phyloP scores from a whole-genome alignment of 2,797 vertebrate species.

The Brachyalestes nurse region DNA sequence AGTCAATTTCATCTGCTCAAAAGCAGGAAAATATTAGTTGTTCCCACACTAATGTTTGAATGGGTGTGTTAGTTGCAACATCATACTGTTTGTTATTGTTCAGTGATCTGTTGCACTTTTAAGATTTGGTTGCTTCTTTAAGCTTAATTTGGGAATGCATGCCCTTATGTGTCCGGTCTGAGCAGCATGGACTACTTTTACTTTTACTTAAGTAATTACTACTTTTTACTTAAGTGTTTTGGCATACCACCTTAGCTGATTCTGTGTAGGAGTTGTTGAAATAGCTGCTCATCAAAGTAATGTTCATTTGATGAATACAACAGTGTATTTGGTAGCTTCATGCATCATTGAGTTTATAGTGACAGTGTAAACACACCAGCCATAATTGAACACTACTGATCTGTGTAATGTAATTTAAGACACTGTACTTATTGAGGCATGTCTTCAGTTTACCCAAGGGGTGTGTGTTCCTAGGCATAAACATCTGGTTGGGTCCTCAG shows the following conservation, averaged over 20 bases:
- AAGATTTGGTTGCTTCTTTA: too few species aligned
- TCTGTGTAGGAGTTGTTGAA: neutral
- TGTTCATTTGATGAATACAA: neutral
- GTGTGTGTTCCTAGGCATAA: conserved; percentile 13
- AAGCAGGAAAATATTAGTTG: too few species aligned
- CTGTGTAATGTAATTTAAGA: conserved; percentile 24
- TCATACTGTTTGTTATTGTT: too few species aligned
- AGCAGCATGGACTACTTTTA: neutral
- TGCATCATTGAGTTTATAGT: neutral
- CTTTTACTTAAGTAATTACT: neutral
- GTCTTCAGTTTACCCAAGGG: conserved; percentile 58
- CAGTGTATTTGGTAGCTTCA: neutral
- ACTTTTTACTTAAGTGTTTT: too few species aligned
- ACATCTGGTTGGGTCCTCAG: conserved; percentile 33
- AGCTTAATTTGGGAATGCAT: too few species aligned
- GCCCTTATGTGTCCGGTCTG: too few species aligned
- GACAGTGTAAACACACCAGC: neutral
- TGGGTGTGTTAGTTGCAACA: too few species aligned
- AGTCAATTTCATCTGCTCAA: too few species aligned
- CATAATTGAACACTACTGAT: conserved; percentile 4
- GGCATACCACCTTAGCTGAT: neutral
- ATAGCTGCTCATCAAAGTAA: neutral
- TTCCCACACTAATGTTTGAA: neutral
- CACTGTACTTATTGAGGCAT: conserved; percentile 65
- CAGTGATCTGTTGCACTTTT: too few species aligned